Base-by-base conservation (phyloP, 2,797 vertebrate genomes). In the Rhyacichthys aspro region DNA sequence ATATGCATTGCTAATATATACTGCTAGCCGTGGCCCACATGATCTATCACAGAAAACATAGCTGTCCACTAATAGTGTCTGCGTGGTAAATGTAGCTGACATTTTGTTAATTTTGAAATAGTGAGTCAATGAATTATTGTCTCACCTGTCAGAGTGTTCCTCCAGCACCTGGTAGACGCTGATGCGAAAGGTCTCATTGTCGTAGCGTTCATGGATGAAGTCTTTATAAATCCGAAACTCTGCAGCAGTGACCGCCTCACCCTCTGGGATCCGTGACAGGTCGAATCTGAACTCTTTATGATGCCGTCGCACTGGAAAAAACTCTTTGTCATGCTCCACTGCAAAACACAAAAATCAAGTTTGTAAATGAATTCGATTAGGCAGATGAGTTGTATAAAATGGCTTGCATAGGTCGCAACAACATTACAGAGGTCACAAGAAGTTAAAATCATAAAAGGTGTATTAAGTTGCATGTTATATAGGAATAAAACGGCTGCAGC, bases 221-320 rank as follows among this genome's bases (percentile, higher is more conserved):
- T 99, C 97, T 88, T 99, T 99, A 60, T 97, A 99, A 77, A 99
- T 97, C 32, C 97, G 94, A 86, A 99, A 98, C 71, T 99, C 97
- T 0, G 97, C 97, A 0, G 97, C 96, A 0, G 97, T 99, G 71
- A 98, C 97, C 0, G 95, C 94, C 76, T 99, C 97, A 0, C 97
- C 97, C 71, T 99, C 97, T 0, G 97, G 97, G 86, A 99, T 98
- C 70, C 94, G 93, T 7, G 96, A 96, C 7, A 98, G 91, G 78
- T 99, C 96, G 3, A 99, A 99, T 47, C 95, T 90, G 90, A 98
- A 99, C 86, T 99, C 96, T 36, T 93, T 85, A 63, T 96, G 96
- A 88, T 98, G 97, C 72, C 95, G 94, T 52, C 94, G 91, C 32
- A 96, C 95, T 2, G 96, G 93, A 65, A 95, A 92, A 74, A 97